Evolutionary conservation across 2,113 vertebrate species (phyloP), one percentile per base, ranked within the genome.

Genomic region (Thunnus thynnus): DNA sequence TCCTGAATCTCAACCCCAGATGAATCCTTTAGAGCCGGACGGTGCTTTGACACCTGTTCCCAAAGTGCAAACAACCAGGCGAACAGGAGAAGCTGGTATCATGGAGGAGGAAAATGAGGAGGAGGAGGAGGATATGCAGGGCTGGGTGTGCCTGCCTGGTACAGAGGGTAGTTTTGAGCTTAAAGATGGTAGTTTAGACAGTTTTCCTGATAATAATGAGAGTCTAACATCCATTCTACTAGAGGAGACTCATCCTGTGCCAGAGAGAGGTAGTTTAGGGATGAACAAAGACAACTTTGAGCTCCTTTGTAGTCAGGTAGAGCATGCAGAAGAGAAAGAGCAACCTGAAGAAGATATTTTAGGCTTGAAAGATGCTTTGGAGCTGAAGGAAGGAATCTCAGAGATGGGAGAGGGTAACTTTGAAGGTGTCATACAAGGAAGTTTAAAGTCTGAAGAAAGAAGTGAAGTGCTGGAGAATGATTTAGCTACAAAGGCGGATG

Each of bases 111-210:
- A 76, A 18, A n/a, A 62, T 0, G 46, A 25, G 1, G 57, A 47
- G 9, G 82, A 70, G 20, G 71, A 64, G 58, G 82, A 54, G 47
- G 74, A 64, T 20, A 51, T 58, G 64, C 65, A 70, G 48, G 72
- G 55, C 13, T 76, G 60, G 48, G 78, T 73, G 46, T 56, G 71
- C 20, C 46, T 78, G 16, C 22, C 60, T 22, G 76, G 58, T 41
- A 41, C 50, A 44, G 54, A 76, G 5, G 48, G n/a, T 9, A 18
- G 64, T 52, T 82, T 58, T 48, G 46, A 73, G 62, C 47, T 51
- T 17, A 70, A 47, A 41, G 1, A 57, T 4, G 16, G 12, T 47
- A 3, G 52, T 44, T 32, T 22, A 14, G 52, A 58, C 0, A 2
- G 20, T 47, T 20, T 36, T 12, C 58, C 57, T 56, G 41, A 55